These are phyloP conservation scores for Thereva unica DNA, from an alignment of 2,888 invertebrate species.

Conservation along the genomic window DNA sequence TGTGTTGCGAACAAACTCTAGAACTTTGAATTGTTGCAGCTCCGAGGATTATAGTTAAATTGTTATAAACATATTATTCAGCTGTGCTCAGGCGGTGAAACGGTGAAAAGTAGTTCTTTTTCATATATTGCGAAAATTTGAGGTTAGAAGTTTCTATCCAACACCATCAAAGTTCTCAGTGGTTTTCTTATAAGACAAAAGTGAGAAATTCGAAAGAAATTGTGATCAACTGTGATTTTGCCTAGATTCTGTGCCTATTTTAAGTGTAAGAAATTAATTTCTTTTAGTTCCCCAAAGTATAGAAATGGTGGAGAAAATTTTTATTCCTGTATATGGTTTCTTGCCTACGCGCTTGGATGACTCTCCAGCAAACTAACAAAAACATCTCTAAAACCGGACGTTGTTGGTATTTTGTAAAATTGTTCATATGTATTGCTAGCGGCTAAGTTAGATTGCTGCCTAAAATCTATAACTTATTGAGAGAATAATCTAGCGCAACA, in stretches of 20 bases:
- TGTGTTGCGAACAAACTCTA: too few relatives aligned
- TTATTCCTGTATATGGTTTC: constrained; percentile 20
- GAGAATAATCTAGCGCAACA: constrained; percentile 6
- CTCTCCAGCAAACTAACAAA: constrained; percentile 24
- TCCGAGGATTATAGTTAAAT: too few relatives aligned
- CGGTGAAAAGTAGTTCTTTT: too few relatives aligned
- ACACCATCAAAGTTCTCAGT: too few relatives aligned
- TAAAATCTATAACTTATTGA: background rate
- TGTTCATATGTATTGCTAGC: background rate
- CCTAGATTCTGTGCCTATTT: background rate
- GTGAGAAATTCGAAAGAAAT: too few relatives aligned
- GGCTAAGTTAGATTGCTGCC: background rate
- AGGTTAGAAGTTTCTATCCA: too few relatives aligned
- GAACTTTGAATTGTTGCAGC: too few relatives aligned
- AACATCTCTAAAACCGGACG: constrained; percentile 27
- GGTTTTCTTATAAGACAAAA: too few relatives aligned
- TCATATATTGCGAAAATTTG: too few relatives aligned
- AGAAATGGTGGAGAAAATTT: constrained; percentile 2
- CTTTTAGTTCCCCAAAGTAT: background rate
- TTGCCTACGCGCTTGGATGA: constrained; percentile 35
- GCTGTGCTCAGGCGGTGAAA: too few relatives aligned
- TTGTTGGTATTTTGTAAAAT: constrained; percentile 19
- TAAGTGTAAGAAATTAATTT: constrained; percentile 18
- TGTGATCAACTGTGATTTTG: too few relatives aligned
- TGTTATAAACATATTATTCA: too few relatives aligned